phyloP scores from a whole-genome alignment of 2,113 vertebrate species.

The Thalassarche chlororhynchos region DNA sequence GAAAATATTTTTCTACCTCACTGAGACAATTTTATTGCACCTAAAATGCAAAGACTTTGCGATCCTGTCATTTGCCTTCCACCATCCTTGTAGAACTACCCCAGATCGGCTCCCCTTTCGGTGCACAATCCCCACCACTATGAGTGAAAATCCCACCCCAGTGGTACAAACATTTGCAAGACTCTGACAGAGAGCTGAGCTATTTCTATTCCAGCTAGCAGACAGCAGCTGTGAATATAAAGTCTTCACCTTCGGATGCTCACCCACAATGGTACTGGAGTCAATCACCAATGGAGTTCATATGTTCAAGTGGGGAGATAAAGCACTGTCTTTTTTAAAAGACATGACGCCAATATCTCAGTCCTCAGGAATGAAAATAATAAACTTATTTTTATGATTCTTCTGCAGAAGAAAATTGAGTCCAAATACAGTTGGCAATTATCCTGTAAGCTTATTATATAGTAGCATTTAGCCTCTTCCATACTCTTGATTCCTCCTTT shows the following conservation, averaged over 20 bases:
- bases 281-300: neutral
- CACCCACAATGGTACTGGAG: neutral
- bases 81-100: neutral
- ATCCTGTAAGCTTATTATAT: constrained; percentile 13
- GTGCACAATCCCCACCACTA: neutral
- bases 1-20: neutral
- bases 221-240: neutral
- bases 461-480: neutral
- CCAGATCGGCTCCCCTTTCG: neutral
- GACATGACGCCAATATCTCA: neutral
- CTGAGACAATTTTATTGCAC: neutral
- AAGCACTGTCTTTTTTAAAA: neutral
- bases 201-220: neutral
- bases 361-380: neutral
- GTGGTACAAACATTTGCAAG: neutral
- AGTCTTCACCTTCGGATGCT: neutral
- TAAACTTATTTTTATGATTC: neutral
- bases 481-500: neutral
- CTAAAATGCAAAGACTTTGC: neutral
- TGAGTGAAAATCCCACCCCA: neutral
- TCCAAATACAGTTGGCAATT: constrained; percentile 1
- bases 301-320: neutral
- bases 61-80: neutral
- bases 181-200: neutral
- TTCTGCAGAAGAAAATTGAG: constrained; percentile 26